Evolutionary conservation across 2,888 invertebrate species (phyloP).

Genomic region (Nasonia oneida): DNA sequence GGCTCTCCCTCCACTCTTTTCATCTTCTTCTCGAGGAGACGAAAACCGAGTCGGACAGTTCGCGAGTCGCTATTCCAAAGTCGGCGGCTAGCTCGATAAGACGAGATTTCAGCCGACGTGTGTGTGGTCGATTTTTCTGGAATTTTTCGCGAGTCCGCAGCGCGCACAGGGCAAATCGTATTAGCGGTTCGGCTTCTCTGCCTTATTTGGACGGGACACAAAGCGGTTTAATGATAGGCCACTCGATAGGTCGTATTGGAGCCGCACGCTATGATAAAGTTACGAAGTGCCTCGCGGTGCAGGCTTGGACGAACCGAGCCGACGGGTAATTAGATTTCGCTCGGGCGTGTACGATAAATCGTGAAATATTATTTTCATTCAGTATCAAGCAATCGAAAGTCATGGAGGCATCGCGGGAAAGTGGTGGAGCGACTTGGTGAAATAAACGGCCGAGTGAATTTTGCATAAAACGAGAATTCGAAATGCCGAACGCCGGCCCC

Average conservation of each 20-base stretch:
- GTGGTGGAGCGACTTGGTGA: neutral
- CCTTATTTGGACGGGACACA: neutral
- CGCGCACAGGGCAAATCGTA: neutral
- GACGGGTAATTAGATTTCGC: conserved; percentile 31
- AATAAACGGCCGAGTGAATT: too few relatives aligned
- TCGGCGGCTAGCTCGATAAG: neutral
- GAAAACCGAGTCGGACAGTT: conserved; percentile 27
- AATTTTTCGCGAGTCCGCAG: neutral
- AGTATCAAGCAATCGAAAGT: neutral
- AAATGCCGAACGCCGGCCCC: neutral
- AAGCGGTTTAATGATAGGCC: conserved; percentile 43
- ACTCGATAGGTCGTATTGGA: conserved; percentile 43
- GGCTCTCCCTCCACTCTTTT: neutral
- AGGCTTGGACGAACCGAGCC: conserved; percentile 5
- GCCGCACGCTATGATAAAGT: conserved; percentile 35
- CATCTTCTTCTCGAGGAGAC: neutral
- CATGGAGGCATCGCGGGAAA: neutral
- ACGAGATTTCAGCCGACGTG: neutral
- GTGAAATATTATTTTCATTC: neutral
- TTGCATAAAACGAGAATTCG: neutral
- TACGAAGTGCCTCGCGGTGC: conserved; percentile 14
- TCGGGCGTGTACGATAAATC: neutral
- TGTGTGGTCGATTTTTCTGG: neutral
- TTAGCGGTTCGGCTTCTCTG: neutral
- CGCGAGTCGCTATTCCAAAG: neutral